Evolutionary conservation across 2,113 vertebrate genomes (phyloP).

Genomic region (Tympanuchus pallidicinctus): DNA sequence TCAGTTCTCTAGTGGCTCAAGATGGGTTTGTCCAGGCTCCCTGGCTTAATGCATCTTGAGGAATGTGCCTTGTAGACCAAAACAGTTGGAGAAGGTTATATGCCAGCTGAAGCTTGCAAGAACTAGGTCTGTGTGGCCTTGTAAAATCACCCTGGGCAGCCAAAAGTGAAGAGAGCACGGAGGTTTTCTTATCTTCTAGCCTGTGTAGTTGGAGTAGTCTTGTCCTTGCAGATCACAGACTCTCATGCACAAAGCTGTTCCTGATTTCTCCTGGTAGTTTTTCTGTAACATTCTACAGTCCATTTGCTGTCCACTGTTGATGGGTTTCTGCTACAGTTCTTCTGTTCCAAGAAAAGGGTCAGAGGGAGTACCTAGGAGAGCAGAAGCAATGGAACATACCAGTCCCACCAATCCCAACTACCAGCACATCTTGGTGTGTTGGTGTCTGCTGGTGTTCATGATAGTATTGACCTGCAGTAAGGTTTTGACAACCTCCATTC

Average conservation of each 20-base stretch:
- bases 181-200: accelerated
- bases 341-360: background rate
- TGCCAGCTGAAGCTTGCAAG: background rate
- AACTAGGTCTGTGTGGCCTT: background rate
- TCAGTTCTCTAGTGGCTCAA: background rate
- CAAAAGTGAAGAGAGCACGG: background rate
- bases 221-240: background rate
- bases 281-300: accelerated
- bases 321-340: background rate
- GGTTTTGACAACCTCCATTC: no score
- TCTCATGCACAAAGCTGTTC: background rate
- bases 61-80: background rate
- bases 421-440: no score
- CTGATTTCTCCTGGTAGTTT: background rate
- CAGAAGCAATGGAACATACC: no score
- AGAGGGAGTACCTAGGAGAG: background rate
- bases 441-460: no score
- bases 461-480: no score
- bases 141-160: background rate
- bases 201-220: accelerated
- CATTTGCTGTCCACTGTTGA: background rate
- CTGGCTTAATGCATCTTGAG: background rate
- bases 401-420: no score
- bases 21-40: background rate
- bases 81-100: background rate